These are phyloP conservation scores for Eremobia ochroleuca DNA, from an alignment of 2,888 invertebrate species.

Conservation along the genomic window DNA sequence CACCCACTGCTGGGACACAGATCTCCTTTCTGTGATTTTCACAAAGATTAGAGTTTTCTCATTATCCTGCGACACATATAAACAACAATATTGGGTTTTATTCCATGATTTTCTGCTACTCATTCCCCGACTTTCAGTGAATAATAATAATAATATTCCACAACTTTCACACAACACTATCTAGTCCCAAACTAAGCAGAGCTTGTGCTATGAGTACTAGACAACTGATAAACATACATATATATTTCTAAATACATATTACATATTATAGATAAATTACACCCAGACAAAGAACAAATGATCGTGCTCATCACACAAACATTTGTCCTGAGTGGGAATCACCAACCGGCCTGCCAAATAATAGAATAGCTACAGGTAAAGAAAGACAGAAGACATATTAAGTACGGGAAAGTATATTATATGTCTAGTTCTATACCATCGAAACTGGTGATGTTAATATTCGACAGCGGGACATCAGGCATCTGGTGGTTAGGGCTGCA, in stretches of 20 bases:
- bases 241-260: too few relatives aligned
- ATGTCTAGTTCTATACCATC: slow-evolving; percentile 76
- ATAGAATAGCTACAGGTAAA: neutral
- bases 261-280: too few relatives aligned
- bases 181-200: too few relatives aligned
- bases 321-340: too few relatives aligned
- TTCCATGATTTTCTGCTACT: neutral
- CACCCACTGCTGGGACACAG: neutral
- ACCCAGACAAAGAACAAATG: too few relatives aligned
- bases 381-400: neutral
- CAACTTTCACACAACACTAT: too few relatives aligned
- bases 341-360: too few relatives aligned
- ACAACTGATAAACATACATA: too few relatives aligned
- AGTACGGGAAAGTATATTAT: neutral
- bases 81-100: neutral
- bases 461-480: slow-evolving; percentile 84
- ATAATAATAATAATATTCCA: too few relatives aligned
- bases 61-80: neutral
- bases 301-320: too few relatives aligned
- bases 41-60: neutral
- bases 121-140: neutral
- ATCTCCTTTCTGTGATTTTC: neutral
- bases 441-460: slow-evolving; percentile 82
- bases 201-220: too few relatives aligned
- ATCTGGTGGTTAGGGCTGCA: slow-evolving; percentile 81